Conservation (phyloP, 2,113 vertebrate genomes). For the Desmodus rotundus region DNA sequence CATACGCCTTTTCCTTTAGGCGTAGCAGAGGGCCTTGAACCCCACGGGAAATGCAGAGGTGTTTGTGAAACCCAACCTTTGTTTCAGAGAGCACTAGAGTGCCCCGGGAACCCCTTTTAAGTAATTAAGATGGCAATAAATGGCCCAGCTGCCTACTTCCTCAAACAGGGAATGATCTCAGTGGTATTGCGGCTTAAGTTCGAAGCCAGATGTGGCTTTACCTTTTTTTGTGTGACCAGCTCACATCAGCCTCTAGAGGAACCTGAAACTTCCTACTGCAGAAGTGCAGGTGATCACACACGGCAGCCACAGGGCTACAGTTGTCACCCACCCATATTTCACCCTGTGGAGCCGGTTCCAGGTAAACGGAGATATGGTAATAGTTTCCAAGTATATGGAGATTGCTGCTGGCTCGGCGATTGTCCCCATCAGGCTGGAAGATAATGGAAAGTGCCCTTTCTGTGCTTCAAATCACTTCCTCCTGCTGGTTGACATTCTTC, state of each 20-base stretch:
- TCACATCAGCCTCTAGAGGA: not conserved
- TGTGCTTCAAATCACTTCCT: conserved; percentile 51
- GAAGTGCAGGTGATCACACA: conserved; percentile 5
- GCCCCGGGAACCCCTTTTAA: not conserved
- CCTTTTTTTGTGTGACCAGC: not conserved
- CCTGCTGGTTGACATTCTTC: not conserved
- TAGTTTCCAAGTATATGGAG: conserved; percentile 18
- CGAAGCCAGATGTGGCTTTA: conserved; percentile 1
- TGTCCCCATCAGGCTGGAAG: conserved; percentile 13
- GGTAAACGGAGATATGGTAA: conserved; percentile 6
- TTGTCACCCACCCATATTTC: not conserved
- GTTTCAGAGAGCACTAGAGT: not conserved
- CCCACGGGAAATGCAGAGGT: not conserved
- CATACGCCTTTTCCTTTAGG: not conserved
- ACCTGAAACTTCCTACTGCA: not conserved
- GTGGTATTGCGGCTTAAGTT: not conserved
- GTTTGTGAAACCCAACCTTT: not conserved
- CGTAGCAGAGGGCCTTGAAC: not conserved
- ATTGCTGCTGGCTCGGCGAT: not conserved
- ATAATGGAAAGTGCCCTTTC: conserved; percentile 45
- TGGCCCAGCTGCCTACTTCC: not conserved
- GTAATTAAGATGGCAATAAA: not conserved
- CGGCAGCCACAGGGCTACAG: not conserved
- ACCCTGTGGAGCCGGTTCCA: not conserved
- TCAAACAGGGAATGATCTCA: not conserved